Percentiles rank a stretch among this genome's conserved stretches.
Conservation (phyloP, 1,140 invertebrate species). For the Anastrepha obliqua region DNA sequence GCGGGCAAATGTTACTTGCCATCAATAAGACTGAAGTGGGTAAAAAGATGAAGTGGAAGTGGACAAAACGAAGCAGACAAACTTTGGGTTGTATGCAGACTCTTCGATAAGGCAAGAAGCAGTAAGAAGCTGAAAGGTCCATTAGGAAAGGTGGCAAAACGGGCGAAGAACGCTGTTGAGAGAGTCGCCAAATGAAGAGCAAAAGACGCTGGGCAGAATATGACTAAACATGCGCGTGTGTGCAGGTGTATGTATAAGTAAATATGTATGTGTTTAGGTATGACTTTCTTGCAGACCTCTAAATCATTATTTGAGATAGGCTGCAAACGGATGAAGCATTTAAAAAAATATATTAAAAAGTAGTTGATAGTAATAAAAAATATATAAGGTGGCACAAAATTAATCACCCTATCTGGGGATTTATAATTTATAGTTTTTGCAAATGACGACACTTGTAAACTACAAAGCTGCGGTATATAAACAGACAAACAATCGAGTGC, state of each 20-base stretch:
- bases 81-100: neutral
- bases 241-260: neutral
- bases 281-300: too few species aligned
- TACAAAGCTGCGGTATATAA: too few species aligned
- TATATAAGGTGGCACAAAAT: too few species aligned
- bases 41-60: neutral
- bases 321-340: too few species aligned
- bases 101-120: neutral
- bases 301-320: too few species aligned
- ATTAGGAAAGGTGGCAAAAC: neutral
- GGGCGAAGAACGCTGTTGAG: neutral
- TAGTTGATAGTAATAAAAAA: too few species aligned
- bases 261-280: neutral
- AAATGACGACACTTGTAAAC: too few species aligned
- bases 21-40: neutral
- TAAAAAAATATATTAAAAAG: too few species aligned
- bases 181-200: neutral
- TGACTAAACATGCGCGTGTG: too few species aligned
- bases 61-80: neutral
- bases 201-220: neutral
- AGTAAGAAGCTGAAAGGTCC: conserved; percentile 8
- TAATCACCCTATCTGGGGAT: too few species aligned
- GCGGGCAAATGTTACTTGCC: neutral
- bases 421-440: too few species aligned
- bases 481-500: too few species aligned